phyloP scores from a whole-genome alignment of 2,888 invertebrate genomes.

The Pelosia muscerda region DNA sequence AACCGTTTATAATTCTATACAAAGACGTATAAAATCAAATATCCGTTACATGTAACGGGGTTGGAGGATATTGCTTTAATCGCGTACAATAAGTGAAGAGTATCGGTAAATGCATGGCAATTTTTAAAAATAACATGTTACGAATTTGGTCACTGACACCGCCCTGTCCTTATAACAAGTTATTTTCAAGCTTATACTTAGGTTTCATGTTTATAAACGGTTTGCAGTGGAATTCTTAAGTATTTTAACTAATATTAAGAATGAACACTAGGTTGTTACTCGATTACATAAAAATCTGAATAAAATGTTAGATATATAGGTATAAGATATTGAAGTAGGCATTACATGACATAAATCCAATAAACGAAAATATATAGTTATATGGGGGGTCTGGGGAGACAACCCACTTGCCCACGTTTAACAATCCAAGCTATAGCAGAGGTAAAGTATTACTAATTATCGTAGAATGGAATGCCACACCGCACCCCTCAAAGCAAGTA shows the following conservation, averaged over 20 bases:
- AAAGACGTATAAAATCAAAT: conserved; percentile 4
- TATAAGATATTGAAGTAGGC: no score
- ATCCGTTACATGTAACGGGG: conserved; percentile 24
- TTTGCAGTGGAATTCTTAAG: background rate
- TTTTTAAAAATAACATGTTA: conserved; percentile 24
- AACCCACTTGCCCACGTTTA: no score
- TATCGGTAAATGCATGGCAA: conserved; percentile 21
- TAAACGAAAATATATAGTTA: no score
- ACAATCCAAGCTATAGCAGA: no score
- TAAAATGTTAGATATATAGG: no score
- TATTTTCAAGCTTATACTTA: background rate
- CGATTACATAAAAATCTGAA: no score
- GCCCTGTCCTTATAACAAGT: background rate
- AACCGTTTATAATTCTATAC: background rate
- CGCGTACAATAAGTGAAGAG: conserved; percentile 16
- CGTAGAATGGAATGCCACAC: no score
- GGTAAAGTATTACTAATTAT: no score
- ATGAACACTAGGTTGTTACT: background rate
- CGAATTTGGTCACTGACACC: conserved; percentile 20
- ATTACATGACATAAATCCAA: no score
- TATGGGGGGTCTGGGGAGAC: no score
- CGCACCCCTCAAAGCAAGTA: no score
- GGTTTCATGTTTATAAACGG: conserved; percentile 4
- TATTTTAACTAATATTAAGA: background rate
- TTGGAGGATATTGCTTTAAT: conserved; percentile 11